Evolutionary conservation across 2,113 vertebrate genomes (phyloP).

Genomic region (Hippocampus comes): DNA sequence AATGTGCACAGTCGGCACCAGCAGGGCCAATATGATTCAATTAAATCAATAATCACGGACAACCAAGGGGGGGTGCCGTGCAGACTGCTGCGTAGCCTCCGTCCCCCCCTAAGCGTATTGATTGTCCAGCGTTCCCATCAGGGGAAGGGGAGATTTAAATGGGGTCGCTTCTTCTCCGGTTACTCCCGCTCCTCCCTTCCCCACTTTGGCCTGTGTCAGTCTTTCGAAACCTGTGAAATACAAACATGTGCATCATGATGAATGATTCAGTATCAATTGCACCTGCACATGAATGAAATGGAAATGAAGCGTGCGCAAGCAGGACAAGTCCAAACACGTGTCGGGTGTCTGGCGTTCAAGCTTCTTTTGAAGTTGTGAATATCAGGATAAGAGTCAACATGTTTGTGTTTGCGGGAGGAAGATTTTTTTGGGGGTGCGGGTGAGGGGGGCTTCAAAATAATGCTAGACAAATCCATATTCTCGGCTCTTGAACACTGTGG

Average conservation of each 20-base stretch:
- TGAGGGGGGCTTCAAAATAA: neutral
- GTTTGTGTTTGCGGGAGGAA: neutral
- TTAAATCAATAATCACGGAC: too few relatives aligned
- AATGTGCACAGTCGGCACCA: too few relatives aligned
- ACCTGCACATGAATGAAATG: neutral
- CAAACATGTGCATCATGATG: neutral
- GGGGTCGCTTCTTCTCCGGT: conserved; percentile 44
- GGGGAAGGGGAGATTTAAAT: conserved; percentile 65
- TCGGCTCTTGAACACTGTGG: too few relatives aligned
- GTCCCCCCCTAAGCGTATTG: conserved; percentile 57
- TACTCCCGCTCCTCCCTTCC: conserved; percentile 21
- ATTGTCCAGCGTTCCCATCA: conserved; percentile 62
- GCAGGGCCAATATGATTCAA: too few relatives aligned
- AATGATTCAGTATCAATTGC: neutral
- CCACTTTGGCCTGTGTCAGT: neutral
- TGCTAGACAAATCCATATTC: too few relatives aligned
- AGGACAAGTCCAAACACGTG: conserved; percentile 4
- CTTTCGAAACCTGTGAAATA: neutral
- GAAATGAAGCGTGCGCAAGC: neutral
- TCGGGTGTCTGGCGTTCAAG: neutral
- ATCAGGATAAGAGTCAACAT: neutral
- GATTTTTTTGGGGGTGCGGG: too few relatives aligned
- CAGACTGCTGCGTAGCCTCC: conserved; percentile 57
- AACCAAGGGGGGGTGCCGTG: neutral
- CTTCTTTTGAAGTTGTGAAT: neutral